Base-by-base conservation (phyloP, 2,113 vertebrate species). In the Phylloscopus trochiloides region DNA sequence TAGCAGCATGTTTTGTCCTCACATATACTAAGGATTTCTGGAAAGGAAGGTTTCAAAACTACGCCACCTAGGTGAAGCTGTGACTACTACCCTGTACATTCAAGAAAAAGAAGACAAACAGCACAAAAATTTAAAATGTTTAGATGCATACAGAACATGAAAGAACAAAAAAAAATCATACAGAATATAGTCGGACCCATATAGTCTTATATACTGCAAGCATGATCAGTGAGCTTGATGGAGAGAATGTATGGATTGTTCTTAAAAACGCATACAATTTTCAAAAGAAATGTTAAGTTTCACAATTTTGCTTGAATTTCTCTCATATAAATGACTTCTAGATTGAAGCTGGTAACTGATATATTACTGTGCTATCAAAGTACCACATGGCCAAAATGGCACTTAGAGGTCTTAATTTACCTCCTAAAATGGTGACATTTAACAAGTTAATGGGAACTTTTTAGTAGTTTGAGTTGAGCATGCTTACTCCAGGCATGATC, bases 41-140 rank as follows among this genome's bases (percentile, higher is more conserved):
- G 47, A 54, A 57, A 75, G 57, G 43, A 16, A 93, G 17, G 45
- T 80, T 95, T 93, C 66, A 97, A 96, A 97, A 91, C 91, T 94
- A 96, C 8, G 29, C 82, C 96, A 82, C 48, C 28, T 83, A 91
- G 84, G 81, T 86, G 95, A 96, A 70, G 14, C 88, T 84, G 42
- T 71, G 34, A 58, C 36, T 70, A 54, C 12, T 61, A 16, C 16
- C 25, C 38, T 54, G 38, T 59, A 76, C 6, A 31, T 48, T 61
- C 31, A 79, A n/a, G 32, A 93, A 88, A 96, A 85, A 78, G 13
- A 63, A 22, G 18, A 91, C 9, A 42, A 91, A 67, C 18, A 88
- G 38, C 2, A 74, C 13, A 67, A 75, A 45, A 74, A 78, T 12
- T 25, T 7, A 19, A 5, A 29, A 45, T 21, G 9, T 48, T 87